A percentile compares a stretch with the other conserved stretches of the same genome.
Evolutionary conservation across 2,888 invertebrate genomes (phyloP).

Genomic region (Eupithecia centaureata): DNA sequence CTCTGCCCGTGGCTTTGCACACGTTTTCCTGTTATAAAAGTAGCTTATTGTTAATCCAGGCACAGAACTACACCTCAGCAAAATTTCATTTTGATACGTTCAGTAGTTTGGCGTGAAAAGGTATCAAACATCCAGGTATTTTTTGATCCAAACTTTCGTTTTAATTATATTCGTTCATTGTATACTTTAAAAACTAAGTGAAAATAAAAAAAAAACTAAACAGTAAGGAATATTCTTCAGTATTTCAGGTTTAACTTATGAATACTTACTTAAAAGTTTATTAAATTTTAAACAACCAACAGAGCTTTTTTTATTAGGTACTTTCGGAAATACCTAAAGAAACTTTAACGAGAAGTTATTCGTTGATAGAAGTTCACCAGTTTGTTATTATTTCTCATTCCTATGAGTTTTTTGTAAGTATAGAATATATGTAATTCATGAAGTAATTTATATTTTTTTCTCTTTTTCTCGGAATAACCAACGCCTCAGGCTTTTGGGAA

Average conservation of each 20-base stretch:
- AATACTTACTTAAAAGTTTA: no score
- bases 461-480: no score
- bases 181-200: no score
- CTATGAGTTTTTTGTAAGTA: not conserved
- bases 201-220: no score
- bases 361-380: not conserved
- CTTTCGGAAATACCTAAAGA: not conserved
- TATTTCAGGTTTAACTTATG: no score
- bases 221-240: no score
- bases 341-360: not conserved
- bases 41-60: not conserved
- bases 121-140: not conserved
- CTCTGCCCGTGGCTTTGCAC: not conserved
- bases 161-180: no score
- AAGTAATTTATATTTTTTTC: no score
- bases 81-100: not conserved
- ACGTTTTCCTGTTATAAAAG: not conserved
- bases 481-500: no score
- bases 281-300: no score
- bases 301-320: no score
- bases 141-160: not conserved
- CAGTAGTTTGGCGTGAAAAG: not conserved
- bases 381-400: not conserved
- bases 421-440: not conserved
- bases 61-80: not conserved